These are phyloP conservation scores for Phrynocephalus guinanensis DNA, from an alignment of 2,797 vertebrate genomes.

Conservation along the genomic window DNA sequence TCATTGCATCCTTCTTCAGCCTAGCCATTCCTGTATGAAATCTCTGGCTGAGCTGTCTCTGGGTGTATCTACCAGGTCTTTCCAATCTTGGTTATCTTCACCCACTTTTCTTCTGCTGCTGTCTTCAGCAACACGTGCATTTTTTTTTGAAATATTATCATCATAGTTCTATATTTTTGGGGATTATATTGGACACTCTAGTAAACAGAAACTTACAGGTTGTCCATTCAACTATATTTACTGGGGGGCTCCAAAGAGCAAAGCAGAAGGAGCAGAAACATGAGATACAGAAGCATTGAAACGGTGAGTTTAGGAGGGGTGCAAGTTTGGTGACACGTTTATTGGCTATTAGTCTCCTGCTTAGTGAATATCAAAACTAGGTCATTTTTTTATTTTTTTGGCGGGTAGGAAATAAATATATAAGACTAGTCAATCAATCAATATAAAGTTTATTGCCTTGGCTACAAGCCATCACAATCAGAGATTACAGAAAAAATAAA, in stretches of 20 bases:
- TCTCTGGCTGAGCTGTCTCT: no score
- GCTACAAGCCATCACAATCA: no score
- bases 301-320: neutral
- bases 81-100: no score
- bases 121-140: neutral
- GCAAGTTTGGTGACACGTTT: neutral
- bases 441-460: no score
- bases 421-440: neutral
- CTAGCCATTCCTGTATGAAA: no score
- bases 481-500: no score
- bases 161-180: neutral
- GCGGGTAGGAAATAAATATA: neutral
- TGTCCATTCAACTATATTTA: neutral
- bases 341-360: neutral
- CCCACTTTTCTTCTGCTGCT: neutral
- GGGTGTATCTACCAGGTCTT: neutral
- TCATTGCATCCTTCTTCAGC: no score
- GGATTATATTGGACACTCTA: neutral
- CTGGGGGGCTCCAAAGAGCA: neutral
- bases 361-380: conserved; percentile 20
- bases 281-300: neutral
- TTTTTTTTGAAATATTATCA: neutral
- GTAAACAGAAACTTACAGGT: neutral
- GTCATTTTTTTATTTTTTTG: neutral
- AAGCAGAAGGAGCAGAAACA: neutral